Base-by-base conservation (phyloP, 2,113 vertebrate genomes). In the Corythoichthys intestinalis region DNA sequence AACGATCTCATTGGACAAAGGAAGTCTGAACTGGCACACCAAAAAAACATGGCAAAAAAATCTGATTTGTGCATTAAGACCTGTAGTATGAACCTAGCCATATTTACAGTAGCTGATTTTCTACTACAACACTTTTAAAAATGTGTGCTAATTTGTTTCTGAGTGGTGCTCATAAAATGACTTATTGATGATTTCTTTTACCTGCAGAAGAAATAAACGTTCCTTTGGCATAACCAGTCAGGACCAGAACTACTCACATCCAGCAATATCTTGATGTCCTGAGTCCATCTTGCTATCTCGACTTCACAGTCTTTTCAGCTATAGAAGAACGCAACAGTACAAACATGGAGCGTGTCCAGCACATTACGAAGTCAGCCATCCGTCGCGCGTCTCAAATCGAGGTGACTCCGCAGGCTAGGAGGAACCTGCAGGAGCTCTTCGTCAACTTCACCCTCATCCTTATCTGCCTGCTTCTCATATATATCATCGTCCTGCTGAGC, bases 391-490 rank as follows among this genome's bases (percentile, higher is more conserved):
- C 97, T 78, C 72, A 91, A 86, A 96, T 99, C 87, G 97, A 99
- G 91, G 92, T 99, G 88, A 96, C 92, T 59, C 96, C 94, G 34
- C 96, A 98, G 85, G 92, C 94, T 80, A 95, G 94, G 65, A 94
- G 94, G 89, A 98, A 96, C 84, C 90, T 98, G 81, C 97, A 98
- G 91, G 95, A 98, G 90, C 95, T 99, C 4, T 98, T 99, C 70
- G 91, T 98, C 91, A 99, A 99, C 91, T 99, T 99, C 90, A 96
- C 94, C 73, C 94, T 99, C 89, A 98, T 98, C 88, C 91, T 98
- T 90, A 98, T 98, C 85, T 99, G 97, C 61, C 96, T 99, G 82
- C 92, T 99, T 71, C 93, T 99, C 83, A 98, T 99, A 71, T 99
- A 97, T 92, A 96, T 99, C 91, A 97, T 99, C 59, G 94, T 98